These are phyloP conservation scores for Eublepharis macularius DNA, from an alignment of 2,113 vertebrate species.

Conservation along the genomic window DNA sequence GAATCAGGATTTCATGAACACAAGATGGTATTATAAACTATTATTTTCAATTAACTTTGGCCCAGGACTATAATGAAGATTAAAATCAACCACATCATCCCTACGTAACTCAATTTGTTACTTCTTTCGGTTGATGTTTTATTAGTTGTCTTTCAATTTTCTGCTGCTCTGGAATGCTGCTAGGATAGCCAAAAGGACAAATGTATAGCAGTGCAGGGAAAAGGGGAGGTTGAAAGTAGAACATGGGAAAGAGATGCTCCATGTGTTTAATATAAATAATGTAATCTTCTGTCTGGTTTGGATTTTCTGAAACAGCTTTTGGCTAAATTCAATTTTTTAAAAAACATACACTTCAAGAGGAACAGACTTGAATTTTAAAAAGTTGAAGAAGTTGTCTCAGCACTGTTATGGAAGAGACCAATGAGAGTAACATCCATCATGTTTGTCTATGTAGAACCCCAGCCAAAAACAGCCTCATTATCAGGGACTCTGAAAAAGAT, in stretches of 20 bases:
- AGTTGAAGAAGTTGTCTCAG: no score
- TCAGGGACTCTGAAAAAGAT: no score
- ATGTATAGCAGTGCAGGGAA: background rate
- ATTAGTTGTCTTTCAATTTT: background rate
- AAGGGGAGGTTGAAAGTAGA: background rate
- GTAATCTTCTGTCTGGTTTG: no score
- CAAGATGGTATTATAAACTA: background rate
- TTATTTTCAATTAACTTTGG: background rate
- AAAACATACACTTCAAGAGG: no score
- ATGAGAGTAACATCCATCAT: no score
- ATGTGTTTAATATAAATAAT: background rate
- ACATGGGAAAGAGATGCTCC: background rate
- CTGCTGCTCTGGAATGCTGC: background rate
- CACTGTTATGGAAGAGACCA: no score
- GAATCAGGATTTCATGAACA: background rate
- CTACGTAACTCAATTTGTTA: background rate
- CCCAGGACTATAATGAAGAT: conserved; percentile 18
- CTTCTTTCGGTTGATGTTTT: background rate
- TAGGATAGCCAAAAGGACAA: background rate
- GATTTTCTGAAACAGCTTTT: no score
- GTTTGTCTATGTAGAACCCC: no score
- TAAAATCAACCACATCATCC: background rate
- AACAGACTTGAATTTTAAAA: no score
- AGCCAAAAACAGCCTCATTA: no score
- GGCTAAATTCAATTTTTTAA: no score